Evolutionary conservation across 2,888 invertebrate species (phyloP), one percentile per base, ranked within the genome.

Genomic region (Drosophila anomalata): DNA sequence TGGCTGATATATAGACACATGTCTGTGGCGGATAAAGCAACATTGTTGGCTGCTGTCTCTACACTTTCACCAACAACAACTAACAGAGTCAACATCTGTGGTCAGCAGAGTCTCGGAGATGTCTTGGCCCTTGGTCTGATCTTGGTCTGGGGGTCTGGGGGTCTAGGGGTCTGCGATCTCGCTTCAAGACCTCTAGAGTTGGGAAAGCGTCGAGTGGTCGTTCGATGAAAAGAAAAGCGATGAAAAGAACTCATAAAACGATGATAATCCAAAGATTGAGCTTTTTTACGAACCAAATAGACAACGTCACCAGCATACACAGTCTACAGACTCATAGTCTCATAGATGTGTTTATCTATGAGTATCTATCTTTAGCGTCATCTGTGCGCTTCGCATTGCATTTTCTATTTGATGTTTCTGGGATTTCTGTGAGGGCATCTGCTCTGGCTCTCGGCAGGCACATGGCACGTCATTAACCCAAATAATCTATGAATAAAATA

Each of bases 391-490:
- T 62, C 59, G 41, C 68, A 20, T 68, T 72, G 73, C 78, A 72
- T 76, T 69, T 72, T 56, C 61, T 39, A 50, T 58, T 59, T 53
- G 70, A 60, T 70, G 53, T 51, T 69, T 68, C 39, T 60, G 53
- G 57, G 67, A 67, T 70, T 48, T 55, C 57, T 65, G 59, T 65
- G 63, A 57, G 78, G 58, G 74, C 56, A 72, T 68, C 72, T 62
- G 61, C 59, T 71, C 55, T 71, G n/a, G 70, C 67, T 75, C 76
- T 33, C 11, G 41, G 3, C 56, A 47, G 29, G 44, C 65, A 66
- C 53, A 65, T 53, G 68, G 71, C 63, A 75, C 88, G 65, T 86
- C 83, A 86, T 88, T 84, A 88, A 88, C 84, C 84, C 73, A 88
- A 84, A 82, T 82, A 62, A 76, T 78, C 79, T 82, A 76, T 75